A percentile compares a stretch with the other conserved stretches of the same genome.
These are phyloP conservation scores for Cantharis nigra DNA, from an alignment of 2,888 invertebrate genomes.

Conservation along the genomic window DNA sequence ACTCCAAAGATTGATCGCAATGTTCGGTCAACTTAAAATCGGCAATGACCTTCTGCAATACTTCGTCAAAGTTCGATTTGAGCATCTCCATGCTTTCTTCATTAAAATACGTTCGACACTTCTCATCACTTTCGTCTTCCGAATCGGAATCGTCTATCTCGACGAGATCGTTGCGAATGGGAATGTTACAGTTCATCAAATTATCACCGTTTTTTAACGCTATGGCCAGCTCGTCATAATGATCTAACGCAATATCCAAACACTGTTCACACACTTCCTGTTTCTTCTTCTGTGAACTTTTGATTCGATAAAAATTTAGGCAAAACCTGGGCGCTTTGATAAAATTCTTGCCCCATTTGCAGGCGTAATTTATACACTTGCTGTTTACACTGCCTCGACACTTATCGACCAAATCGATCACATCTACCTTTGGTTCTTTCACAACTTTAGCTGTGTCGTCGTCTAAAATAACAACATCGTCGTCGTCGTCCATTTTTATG, in stretches of 20 bases:
- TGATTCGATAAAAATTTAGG: conserved; percentile 54
- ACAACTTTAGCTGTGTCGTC: neutral
- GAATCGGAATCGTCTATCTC: conserved; percentile 55
- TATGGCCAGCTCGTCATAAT: conserved; percentile 47
- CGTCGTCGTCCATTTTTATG: conserved; percentile 10
- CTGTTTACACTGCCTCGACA: conserved; percentile 40
- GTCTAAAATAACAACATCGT: conserved; percentile 20
- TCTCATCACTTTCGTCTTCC: conserved; percentile 43
- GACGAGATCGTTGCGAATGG: conserved; percentile 52
- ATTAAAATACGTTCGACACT: conserved; percentile 39
- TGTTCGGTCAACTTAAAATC: conserved; percentile 57
- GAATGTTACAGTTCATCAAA: conserved; percentile 47
- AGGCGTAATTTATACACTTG: conserved; percentile 63
- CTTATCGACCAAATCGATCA: conserved; percentile 47
- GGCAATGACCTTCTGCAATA: conserved; percentile 56
- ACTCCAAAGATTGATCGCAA: conserved; percentile 51
- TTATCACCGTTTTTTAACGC: conserved; percentile 38
- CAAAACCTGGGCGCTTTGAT: conserved; percentile 55
- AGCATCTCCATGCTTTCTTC: conserved; percentile 50
- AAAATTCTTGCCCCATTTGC: conserved; percentile 56
- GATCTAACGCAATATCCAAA: conserved; percentile 47
- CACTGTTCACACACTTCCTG: conserved; percentile 55
- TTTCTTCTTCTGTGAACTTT: conserved; percentile 45
- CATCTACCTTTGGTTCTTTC: conserved; percentile 30
- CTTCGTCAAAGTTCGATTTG: conserved; percentile 55